A percentile compares a stretch with the other conserved stretches of the same genome.
These are phyloP conservation scores for Streptopelia turtur DNA, from an alignment of 2,797 vertebrate genomes.

Conservation along the genomic window DNA sequence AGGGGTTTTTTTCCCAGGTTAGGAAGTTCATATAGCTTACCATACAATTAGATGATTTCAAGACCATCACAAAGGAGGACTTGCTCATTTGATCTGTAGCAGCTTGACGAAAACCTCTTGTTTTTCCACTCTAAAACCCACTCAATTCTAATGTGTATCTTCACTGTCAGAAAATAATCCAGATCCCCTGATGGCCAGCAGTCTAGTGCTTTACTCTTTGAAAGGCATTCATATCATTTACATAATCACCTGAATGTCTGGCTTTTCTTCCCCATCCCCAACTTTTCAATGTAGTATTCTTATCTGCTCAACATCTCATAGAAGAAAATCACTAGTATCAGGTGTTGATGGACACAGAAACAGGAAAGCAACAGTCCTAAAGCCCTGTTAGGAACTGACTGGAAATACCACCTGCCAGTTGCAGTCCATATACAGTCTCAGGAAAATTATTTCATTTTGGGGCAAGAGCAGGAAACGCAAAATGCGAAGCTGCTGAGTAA, in stretches of 20 bases:
- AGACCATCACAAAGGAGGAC: not conserved
- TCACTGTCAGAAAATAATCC: not conserved
- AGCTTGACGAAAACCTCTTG: not conserved
- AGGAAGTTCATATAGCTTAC: not conserved
- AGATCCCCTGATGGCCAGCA: not conserved
- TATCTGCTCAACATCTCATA: not conserved
- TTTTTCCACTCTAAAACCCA: not conserved
- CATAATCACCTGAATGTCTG: not conserved
- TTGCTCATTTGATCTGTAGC: not conserved
- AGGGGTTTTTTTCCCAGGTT: fast-evolving
- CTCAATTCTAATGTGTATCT: not conserved
- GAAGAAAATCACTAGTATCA: not conserved
- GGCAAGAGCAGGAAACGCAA: not conserved
- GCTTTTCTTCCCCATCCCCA: not conserved
- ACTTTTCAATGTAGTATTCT: not conserved
- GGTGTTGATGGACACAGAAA: not conserved
- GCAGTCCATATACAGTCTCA: not conserved
- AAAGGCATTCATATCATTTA: not conserved
- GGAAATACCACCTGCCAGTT: fast-evolving
- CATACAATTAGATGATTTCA: not conserved
- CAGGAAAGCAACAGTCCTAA: not conserved
- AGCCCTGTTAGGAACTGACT: not conserved
- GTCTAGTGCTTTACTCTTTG: not conserved
- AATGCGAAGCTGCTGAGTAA: not conserved
- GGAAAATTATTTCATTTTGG: not conserved